phyloP scores from a whole-genome alignment of 1,140 invertebrate genomes.

The Aphis craccivora region DNA sequence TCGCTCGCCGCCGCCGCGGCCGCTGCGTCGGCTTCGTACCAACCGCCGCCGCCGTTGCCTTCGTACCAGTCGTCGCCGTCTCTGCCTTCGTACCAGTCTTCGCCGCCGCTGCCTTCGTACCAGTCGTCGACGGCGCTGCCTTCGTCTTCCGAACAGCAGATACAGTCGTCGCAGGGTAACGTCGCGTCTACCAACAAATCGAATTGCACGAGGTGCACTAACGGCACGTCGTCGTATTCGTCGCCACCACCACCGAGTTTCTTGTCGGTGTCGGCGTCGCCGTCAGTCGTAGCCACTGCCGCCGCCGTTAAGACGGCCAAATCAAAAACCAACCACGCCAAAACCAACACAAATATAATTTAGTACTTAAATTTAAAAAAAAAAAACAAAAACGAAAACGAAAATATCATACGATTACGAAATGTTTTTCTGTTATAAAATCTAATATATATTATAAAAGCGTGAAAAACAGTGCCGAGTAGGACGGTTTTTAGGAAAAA shows the following conservation, averaged over 20 bases:
- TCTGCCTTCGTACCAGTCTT: background rate
- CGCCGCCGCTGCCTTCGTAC: background rate
- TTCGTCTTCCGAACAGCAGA: background rate
- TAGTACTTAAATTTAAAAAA: background rate
- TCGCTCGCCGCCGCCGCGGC: background rate
- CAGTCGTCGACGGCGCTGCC: background rate
- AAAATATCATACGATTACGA: background rate
- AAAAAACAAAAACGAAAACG: background rate
- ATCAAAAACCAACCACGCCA: conserved; percentile 43
- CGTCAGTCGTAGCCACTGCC: background rate
- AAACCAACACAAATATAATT: conserved; percentile 31
- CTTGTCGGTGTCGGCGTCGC: background rate
- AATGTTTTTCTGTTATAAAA: background rate
- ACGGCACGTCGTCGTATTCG: conserved; percentile 8
- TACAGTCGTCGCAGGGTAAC: background rate
- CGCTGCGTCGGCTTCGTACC: background rate
- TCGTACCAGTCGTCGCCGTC: background rate
- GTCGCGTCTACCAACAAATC: background rate
- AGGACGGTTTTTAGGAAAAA: background rate
- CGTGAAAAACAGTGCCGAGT: background rate
- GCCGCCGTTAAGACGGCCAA: conserved; percentile 1
- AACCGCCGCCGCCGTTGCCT: background rate
- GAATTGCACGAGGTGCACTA: background rate
- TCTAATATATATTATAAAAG: background rate
- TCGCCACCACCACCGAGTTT: conserved; percentile 26